Evolutionary conservation across 92 coral and sea anemone species (phyloP), one percentile per base, ranked within the genome.

Genomic region (Phenganax subtilis): DNA sequence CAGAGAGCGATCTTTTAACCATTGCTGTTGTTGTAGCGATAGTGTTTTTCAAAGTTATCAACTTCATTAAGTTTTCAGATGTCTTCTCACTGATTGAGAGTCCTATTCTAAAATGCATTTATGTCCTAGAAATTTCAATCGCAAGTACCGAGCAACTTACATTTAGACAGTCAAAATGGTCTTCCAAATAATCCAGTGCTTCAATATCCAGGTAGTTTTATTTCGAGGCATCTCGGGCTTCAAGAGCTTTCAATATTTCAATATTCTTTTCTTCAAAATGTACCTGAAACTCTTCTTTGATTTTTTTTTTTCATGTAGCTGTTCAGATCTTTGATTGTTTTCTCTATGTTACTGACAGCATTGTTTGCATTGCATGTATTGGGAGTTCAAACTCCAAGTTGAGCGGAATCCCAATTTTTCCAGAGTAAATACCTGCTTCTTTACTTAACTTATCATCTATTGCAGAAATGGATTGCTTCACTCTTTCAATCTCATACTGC

Each of bases 391-490:
- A 72, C 11, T 72, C 58, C 14, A 52, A 72, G 77, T 72, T 72
- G 2, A 72, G 37, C 28, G 77, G 28, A 7, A 72, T 72, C 58
- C 77, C 77, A 25, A 72, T 72, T 57, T 72, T 72, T 25, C 44
- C 77, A 72, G 57, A 69, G 75, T 69, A 69, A 12, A 69, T 52
- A 0, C 77, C 54, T 75, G 17, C 66, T 75, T 75, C 80, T 0
- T 14, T 75, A 75, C 61, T 6, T 56, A 75, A 75, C 80, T 75
- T 75, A 65, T 75, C 80, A 75, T 75, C 64, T 75, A 75, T 57
- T 9, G 3, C 54, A 57, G 80, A 72, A 72, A 72, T 72, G 0
- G 11, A 72, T 72, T 72, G 77, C 77, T 75, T 66, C 7, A 6
- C 7, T 66, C 72, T 25, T 66, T 66, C 72, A 66, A 66, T 66